Percentiles rank a stretch among this genome's conserved stretches.
These are phyloP conservation scores for Whitmania pigra DNA, from an alignment of 1,140 invertebrate genomes.

Conservation along the genomic window DNA sequence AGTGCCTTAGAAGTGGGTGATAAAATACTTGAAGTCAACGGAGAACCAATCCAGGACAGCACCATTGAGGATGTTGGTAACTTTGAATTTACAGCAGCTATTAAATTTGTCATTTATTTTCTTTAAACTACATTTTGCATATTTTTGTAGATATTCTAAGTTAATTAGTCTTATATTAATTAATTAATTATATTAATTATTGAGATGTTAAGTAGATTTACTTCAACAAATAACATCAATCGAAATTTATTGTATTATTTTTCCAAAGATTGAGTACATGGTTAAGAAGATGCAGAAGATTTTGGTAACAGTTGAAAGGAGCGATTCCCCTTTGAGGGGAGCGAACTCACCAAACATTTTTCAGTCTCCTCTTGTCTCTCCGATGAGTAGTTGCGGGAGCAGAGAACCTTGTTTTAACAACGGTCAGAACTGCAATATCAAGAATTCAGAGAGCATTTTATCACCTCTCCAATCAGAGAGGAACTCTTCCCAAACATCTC, in stretches of 20 bases:
- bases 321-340: slow-evolving; percentile 52
- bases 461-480: no score
- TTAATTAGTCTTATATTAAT: no score
- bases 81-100: neutral
- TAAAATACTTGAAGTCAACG: slow-evolving; percentile 79
- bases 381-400: no score
- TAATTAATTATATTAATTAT: no score
- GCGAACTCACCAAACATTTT: no score
- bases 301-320: slow-evolving; percentile 73
- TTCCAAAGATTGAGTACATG: slow-evolving; percentile 34
- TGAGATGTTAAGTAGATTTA: neutral
- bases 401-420: no score
- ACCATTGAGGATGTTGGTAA: slow-evolving; percentile 35
- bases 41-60: slow-evolving; percentile 65
- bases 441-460: no score
- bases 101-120: neutral
- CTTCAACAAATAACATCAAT: slow-evolving; percentile 13
- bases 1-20: slow-evolving; percentile 61
- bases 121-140: no score
- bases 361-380: no score
- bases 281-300: slow-evolving; percentile 34
- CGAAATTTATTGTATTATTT: neutral
- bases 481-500: no score
- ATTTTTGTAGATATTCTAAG: neutral
- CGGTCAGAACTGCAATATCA: no score